These are phyloP conservation scores for Carterocephalus palaemon DNA, from an alignment of 2,888 invertebrate genomes.

Conservation along the genomic window DNA sequence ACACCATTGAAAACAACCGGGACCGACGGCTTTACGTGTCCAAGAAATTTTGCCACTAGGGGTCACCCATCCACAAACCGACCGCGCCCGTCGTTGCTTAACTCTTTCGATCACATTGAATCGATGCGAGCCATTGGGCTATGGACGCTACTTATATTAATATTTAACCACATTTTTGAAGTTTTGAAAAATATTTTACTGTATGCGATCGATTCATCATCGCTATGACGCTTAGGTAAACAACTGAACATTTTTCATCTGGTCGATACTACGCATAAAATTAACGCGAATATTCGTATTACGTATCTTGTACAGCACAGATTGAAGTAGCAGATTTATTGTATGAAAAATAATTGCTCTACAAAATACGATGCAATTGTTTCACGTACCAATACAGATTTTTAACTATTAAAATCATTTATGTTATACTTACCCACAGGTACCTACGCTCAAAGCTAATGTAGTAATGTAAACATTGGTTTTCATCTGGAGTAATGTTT, in stretches of 20 bases:
- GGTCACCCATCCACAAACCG: no score
- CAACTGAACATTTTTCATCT: conserved; percentile 37
- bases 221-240: conserved; percentile 24
- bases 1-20: no score
- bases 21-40: no score
- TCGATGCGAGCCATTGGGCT: no score
- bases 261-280: conserved; percentile 40
- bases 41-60: no score
- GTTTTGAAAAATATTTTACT: no score
- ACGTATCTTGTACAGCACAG: conserved; percentile 4
- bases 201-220: neutral
- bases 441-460: conserved; percentile 6
- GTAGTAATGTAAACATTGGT: conserved; percentile 51
- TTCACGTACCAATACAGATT: conserved; percentile 2
- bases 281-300: conserved; percentile 35
- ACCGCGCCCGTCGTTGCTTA: no score
- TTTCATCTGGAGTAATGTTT: conserved; percentile 61
- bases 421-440: conserved; percentile 2
- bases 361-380: conserved; percentile 3
- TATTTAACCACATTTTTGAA: no score
- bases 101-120: no score
- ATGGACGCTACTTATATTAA: no score
- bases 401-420: conserved; percentile 23
- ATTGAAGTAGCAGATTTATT: conserved; percentile 6
- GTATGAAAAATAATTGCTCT: conserved; percentile 8